phyloP scores from a whole-genome alignment of 2,888 invertebrate species.

The Chymomyza amoena region DNA sequence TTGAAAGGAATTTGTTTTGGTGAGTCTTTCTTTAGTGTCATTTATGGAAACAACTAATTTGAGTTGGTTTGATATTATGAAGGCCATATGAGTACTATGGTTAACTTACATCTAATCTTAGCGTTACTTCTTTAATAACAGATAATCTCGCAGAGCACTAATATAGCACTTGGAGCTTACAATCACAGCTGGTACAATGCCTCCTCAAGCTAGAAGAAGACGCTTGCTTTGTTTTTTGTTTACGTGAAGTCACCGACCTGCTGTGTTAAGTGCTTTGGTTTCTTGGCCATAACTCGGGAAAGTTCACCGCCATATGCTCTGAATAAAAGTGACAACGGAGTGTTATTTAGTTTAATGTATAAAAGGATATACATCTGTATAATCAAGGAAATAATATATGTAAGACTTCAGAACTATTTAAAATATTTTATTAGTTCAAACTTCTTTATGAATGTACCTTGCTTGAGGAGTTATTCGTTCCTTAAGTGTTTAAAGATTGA shows the following conservation, averaged over 20 bases:
- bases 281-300: constrained; percentile 53
- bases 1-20: constrained; percentile 36
- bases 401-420: background rate
- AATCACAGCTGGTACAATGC: constrained; percentile 65
- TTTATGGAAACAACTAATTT: constrained; percentile 37
- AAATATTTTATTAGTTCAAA: too few relatives aligned
- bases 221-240: constrained; percentile 56
- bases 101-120: constrained; percentile 44
- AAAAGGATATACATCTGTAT: too few relatives aligned
- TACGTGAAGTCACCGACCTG: constrained; percentile 56
- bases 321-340: too few relatives aligned
- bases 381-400: constrained; percentile 41
- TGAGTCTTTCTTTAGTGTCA: constrained; percentile 25
- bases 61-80: constrained; percentile 47
- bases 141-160: constrained; percentile 54
- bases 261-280: constrained; percentile 58
- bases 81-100: constrained; percentile 40
- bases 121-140: constrained; percentile 66
- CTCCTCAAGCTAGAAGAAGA: constrained; percentile 55
- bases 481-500: too few relatives aligned
- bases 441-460: too few relatives aligned
- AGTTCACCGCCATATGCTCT: too few relatives aligned
- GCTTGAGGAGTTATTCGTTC: too few relatives aligned
- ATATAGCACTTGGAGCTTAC: constrained; percentile 60
- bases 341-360: background rate